A percentile compares a stretch with the other conserved stretches of the same genome.
Evolutionary conservation across 2,113 vertebrate genomes (phyloP).

Genomic region (Herpailurus yagouaroundi): DNA sequence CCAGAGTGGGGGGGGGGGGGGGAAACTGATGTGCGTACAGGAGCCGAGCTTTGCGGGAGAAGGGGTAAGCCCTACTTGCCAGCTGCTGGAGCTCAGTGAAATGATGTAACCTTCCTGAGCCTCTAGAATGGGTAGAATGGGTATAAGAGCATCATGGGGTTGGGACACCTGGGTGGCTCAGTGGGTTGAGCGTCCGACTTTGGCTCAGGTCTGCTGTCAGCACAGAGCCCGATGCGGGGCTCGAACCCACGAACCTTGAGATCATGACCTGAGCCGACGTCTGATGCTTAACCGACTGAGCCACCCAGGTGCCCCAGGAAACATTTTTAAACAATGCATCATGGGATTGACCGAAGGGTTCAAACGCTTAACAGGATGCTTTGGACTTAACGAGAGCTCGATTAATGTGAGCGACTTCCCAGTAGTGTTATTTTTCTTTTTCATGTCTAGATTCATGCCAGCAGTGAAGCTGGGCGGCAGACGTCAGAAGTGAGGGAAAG

Average conservation of each 20-base stretch:
- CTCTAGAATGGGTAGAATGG: not conserved
- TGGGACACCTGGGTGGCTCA: too few relatives aligned
- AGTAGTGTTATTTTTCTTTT: not conserved
- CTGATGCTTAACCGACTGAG: too few relatives aligned
- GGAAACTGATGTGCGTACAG: not conserved
- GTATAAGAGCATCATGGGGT: too few relatives aligned
- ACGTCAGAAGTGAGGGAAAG: not conserved
- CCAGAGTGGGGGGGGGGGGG: not conserved
- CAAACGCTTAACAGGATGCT: rapidly evolving
- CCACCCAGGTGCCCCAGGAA: too few relatives aligned
- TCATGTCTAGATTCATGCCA: not conserved
- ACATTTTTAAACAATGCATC: too few relatives aligned
- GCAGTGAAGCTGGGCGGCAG: not conserved
- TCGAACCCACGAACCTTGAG: too few relatives aligned
- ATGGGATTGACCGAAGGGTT: not conserved
- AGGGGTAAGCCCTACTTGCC: not conserved
- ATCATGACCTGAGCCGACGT: too few relatives aligned
- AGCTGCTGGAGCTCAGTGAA: not conserved
- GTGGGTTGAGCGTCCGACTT: too few relatives aligned
- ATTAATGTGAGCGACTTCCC: not conserved
- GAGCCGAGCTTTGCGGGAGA: not conserved
- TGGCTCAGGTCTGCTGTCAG: too few relatives aligned
- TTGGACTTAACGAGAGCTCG: not conserved
- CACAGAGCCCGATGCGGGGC: too few relatives aligned
- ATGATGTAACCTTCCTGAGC: not conserved